Evolutionary conservation across 2,113 vertebrate species (phyloP).

Genomic region (Notarius lentiginosus): DNA sequence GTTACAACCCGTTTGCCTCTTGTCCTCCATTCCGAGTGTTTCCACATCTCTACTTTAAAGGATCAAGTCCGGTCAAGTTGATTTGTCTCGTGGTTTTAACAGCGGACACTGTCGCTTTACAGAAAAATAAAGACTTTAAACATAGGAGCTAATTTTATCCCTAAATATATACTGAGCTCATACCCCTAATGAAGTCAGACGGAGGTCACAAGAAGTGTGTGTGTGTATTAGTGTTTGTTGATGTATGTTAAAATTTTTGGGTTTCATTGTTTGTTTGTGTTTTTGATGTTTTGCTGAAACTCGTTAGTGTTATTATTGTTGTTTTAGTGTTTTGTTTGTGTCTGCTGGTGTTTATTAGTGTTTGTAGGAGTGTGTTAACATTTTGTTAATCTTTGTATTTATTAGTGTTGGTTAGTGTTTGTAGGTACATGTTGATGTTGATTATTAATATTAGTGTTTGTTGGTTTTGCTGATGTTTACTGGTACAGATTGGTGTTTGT

Average conservation of each 20-base stretch:
- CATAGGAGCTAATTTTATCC: too few relatives aligned
- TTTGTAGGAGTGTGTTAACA: background rate
- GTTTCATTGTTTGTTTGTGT: background rate
- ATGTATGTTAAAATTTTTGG: background rate
- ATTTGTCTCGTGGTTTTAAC: too few relatives aligned
- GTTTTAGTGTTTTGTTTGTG: background rate
- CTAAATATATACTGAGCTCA: too few relatives aligned
- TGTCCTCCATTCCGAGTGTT: background rate
- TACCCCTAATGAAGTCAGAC: too few relatives aligned
- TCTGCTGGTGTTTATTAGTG: background rate
- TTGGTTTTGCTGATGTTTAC: background rate
- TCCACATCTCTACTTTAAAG: background rate
- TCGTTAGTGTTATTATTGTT: background rate
- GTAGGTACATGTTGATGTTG: background rate
- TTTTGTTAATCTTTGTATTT: background rate
- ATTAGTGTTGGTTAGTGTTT: background rate
- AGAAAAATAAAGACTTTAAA: too few relatives aligned
- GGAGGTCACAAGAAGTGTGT: constrained; percentile 5
- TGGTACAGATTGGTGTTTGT: background rate
- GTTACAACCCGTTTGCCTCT: constrained; percentile 17
- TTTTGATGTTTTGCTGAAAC: background rate
- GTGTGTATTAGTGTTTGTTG: background rate
- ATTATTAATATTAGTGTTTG: background rate
- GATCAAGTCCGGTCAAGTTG: too few relatives aligned
- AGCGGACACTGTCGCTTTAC: too few relatives aligned